Base-by-base conservation (phyloP, 2,888 invertebrate genomes). In the Fissipunctia ypsillon region DNA sequence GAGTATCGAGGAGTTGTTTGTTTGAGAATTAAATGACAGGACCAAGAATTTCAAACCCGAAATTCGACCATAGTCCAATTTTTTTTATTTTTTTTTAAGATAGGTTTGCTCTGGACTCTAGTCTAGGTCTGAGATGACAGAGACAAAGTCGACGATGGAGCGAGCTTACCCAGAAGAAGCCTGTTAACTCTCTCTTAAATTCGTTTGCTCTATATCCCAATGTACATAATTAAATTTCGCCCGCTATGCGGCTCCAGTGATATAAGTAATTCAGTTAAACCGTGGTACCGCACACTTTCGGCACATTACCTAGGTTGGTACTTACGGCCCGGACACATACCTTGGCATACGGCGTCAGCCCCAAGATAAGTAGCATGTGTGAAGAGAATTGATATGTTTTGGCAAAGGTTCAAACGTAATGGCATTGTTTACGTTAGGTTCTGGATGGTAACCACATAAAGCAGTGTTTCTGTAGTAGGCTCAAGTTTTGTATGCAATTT, bases 211-310 rank as follows among this genome's bases (percentile, higher is more conserved):
- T 41, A 70, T 73, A 72, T 67, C 61, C 66, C 60, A 16, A 52
- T 57, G n/a, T n/a, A n/a, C n/a, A 54, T 82, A 84, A 84, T 83
- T 78, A 81, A 35, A 81, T 84, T 83, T 50, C 43, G 41, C 9
- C 66, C 31, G 35, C 70, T 69, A 66, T 74, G 43, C 9, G 61
- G 72, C 83, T 74, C 74, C 74, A 41, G 50, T 54, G 25, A 22
- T 57, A 43, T 83, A 71, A 85, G 63, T 85, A 81, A 85, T 84
- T 77, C 79, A 67, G 70, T 85, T 85, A 77, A 22, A 60, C 48
- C 22, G 38, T 38, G 28, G 54, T 45, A 61, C 56, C 67, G 61
- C 69, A 48, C 69, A 54, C 57, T 78, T 81, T 70, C 14, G 61
- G 63, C 41, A 63, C 69, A 60, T 35, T 52, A 52, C 35, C 50